A percentile compares a stretch with the other conserved stretches of the same genome.
phyloP scores from a whole-genome alignment of 1,140 invertebrate species.

The Zaprionus kolodkinae region DNA sequence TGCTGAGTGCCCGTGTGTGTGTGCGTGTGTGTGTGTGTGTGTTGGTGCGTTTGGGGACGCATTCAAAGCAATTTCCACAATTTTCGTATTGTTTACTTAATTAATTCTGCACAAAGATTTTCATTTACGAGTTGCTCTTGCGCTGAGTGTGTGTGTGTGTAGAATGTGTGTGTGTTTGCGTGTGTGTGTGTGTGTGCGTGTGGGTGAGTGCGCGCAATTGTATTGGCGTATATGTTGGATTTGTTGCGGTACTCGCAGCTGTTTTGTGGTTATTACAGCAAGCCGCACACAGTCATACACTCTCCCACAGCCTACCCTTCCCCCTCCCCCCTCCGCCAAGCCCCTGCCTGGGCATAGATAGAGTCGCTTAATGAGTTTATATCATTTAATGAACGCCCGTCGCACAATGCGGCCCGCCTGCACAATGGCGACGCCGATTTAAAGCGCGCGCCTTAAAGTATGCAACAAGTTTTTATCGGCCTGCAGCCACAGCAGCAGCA shows the following conservation, averaged over 20 bases:
- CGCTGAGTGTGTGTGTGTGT: constrained; percentile 2
- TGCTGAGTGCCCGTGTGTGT: not conserved
- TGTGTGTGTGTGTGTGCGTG: constrained; percentile 15
- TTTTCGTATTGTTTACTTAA: constrained; percentile 82
- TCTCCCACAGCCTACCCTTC: not conserved
- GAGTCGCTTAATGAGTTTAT: constrained; percentile 74
- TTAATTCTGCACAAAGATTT: constrained; percentile 81
- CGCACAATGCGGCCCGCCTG: constrained; percentile 38
- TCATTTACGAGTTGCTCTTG: constrained; percentile 51
- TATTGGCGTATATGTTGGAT: constrained; percentile 37
- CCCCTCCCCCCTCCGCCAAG: not conserved
- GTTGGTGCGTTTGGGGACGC: constrained; percentile 65
- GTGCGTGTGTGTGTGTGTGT: constrained; percentile 25
- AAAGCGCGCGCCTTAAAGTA: constrained; percentile 39
- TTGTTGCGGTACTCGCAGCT: constrained; percentile 59
- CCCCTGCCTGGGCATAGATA: constrained; percentile 24
- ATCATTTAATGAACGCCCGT: constrained; percentile 70
- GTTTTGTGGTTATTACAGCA: constrained; percentile 75
- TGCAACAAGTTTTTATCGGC: constrained; percentile 48
- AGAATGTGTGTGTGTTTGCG: constrained; percentile 5
- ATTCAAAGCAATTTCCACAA: constrained; percentile 82
- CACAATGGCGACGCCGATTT: constrained; percentile 31
- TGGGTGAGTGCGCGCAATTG: constrained; percentile 7
- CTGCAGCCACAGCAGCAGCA: no score
- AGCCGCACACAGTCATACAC: constrained; percentile 33